A percentile compares a stretch with the other conserved stretches of the same genome.
phyloP scores from a whole-genome alignment of 2,888 invertebrate genomes.

The Lamellibrachia satsuma region DNA sequence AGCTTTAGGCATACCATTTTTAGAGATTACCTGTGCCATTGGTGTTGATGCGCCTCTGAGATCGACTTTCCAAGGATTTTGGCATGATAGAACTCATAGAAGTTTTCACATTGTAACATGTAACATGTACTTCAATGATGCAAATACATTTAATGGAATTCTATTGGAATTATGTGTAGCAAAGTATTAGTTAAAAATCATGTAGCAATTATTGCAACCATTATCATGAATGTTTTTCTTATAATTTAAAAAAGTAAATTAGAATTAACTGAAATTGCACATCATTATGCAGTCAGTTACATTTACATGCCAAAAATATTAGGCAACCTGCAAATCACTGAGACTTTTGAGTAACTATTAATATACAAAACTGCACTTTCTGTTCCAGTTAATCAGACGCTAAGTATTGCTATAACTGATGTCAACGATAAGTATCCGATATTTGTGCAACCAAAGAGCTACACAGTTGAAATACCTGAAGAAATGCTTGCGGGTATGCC shows the following conservation, averaged over 20 bases:
- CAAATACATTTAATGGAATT: too few species aligned
- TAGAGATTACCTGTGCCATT: neutral
- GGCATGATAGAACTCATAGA: too few species aligned
- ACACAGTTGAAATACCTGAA: conserved; percentile 28
- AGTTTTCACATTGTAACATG: too few species aligned
- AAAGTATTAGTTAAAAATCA: too few species aligned
- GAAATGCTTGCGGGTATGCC: conserved; percentile 36
- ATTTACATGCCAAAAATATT: neutral
- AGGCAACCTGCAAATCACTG: neutral
- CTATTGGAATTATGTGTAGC: too few species aligned
- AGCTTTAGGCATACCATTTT: neutral
- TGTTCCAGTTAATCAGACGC: conserved; percentile 20
- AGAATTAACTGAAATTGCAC: too few species aligned
- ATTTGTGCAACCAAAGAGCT: conserved; percentile 29
- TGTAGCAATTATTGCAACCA: too few species aligned
- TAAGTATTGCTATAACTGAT: conserved; percentile 36
- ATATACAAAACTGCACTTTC: neutral
- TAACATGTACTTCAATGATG: too few species aligned
- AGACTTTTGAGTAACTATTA: neutral
- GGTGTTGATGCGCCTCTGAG: too few species aligned
- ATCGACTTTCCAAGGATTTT: too few species aligned
- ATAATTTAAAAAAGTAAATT: too few species aligned
- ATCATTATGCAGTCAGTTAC: neutral
- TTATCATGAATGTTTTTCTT: too few species aligned
- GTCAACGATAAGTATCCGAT: conserved; percentile 50